Base-by-base conservation (phyloP, 2,888 invertebrate species). In the Byasa hedistus region DNA sequence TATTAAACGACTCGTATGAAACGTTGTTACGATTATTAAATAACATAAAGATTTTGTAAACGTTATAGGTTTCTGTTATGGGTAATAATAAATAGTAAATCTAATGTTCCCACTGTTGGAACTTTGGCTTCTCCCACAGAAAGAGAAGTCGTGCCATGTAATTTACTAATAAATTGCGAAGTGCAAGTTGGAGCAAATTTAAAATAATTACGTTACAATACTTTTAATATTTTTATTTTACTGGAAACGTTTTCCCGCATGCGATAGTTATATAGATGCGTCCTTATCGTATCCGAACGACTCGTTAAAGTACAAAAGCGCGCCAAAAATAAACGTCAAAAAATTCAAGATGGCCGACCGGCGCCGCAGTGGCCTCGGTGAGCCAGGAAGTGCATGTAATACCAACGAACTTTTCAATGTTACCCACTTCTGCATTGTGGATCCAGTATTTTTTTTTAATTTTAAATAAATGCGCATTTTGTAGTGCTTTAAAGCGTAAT, bases 371-470 rank as follows among this genome's bases (percentile, higher is more conserved):
- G 89, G 76, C 91, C 91, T 89, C 89, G 87, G 51, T 57, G 55
- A 75, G 78, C 75, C 83, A 91, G 91, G 91, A 91, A 91, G 91
- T 90, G 88, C 87, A 86, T 79, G 75, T 87, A 91, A 91, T 91
- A 91, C 80, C 91, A 91, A 91, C 77, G 91, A 91, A 89, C 91
- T 88, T 77, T 85, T 91, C 91, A 91, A 89, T 91, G 91, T 81
- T 89, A 89, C 83, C 89, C 83, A 82, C 78, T 87, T 83, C 78
- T 78, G 73, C 73, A 72, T 70, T 71, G 79, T 73, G 79, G 78
- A 83, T 83, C 83, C 85, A 83, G 84, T 76, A 80, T 71, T 72
- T 75, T 66, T 68, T 12, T 15, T 15, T 39, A 12, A 39, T 39
- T 39, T 39, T 2, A 0, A 39, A 65, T 76, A 79, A 80, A 76